Evolutionary conservation across 2,797 vertebrate genomes (phyloP), one percentile per base, ranked within the genome.

Genomic region (Lepus townsendii): DNA sequence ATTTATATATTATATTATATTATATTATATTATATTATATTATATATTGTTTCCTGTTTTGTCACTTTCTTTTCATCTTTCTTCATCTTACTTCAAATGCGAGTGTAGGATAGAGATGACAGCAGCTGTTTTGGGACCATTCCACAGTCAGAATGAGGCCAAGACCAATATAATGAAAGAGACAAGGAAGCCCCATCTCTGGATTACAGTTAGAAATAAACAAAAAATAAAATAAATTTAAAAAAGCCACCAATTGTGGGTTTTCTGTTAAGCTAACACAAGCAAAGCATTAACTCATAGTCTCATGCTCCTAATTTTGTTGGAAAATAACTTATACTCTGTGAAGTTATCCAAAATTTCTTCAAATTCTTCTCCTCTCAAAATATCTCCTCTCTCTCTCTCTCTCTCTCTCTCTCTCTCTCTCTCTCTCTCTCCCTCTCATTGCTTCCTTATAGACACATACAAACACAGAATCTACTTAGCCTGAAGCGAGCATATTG

Each of bases 191-290:
- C 19, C 62, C 12, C n/a, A 11, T 47, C 71, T 76, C 83, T 68
- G 38, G 26, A 77, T 77, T 78, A 54, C 65, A 86, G 57, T 62
- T 82, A 73, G n/a, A 7, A 47, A 47, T 47, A 47, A 47, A 35
- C 35, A 35, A 35, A 35, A 35, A 35, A 35, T 35, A 35, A 35
- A 35, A 35, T 35, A 35, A 52, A 78, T 83, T 65, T 73, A 82
- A 95, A 94, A 35, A 66, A 94, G 24, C 26, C 65, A 72, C 26
- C 24, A 2, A 54, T 1, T 62, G 8, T 68, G 19, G 19, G 27
- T 62, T 92, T 83, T 93, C 50, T 84, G 1, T 52, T 87, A 87
- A 91, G 91, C 38, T 22, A 75, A 78, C 2, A 73, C 24, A 94
- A 78, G 73, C 35, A 54, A 22, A 3, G n/a, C 82, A 86, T 62